Conservation (phyloP, 1,140 invertebrate species). For the Scylla paramamosain region DNA sequence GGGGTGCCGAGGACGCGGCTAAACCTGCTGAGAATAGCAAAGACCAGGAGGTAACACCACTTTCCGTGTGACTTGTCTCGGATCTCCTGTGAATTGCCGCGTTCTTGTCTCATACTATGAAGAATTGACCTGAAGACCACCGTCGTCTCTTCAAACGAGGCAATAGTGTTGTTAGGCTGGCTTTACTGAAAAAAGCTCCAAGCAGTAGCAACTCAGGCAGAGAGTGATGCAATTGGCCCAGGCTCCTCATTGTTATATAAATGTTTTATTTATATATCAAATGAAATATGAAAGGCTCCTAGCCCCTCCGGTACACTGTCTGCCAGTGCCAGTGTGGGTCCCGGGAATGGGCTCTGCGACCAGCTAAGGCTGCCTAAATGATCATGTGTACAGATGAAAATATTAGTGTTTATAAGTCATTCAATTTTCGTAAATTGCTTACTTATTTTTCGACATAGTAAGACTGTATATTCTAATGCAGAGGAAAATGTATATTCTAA, state of each 20-base stretch:
- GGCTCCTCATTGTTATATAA: slow-evolving; percentile 59
- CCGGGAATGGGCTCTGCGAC: neutral
- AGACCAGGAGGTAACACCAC: neutral
- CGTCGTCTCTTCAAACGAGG: neutral
- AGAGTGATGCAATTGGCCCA: neutral
- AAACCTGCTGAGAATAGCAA: neutral
- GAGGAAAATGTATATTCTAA: neutral
- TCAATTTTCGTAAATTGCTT: neutral
- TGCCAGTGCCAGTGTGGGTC: neutral
- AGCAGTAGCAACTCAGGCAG: neutral
- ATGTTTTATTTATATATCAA: slow-evolving; percentile 51
- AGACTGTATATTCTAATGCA: neutral
- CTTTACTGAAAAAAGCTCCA: slow-evolving; percentile 53
- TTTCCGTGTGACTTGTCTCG: neutral
- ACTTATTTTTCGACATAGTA: neutral
- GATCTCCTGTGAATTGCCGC: neutral
- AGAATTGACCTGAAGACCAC: neutral
- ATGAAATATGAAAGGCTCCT: slow-evolving; percentile 3
- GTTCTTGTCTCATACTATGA: neutral
- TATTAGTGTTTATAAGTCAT: neutral
- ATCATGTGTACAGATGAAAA: neutral
- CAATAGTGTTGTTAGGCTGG: slow-evolving; percentile 39
- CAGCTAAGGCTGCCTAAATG: neutral
- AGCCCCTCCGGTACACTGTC: neutral
- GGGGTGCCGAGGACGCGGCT: neutral